These are phyloP conservation scores for Ridgeia piscesae DNA, from an alignment of 1,140 invertebrate genomes.

Conservation along the genomic window DNA sequence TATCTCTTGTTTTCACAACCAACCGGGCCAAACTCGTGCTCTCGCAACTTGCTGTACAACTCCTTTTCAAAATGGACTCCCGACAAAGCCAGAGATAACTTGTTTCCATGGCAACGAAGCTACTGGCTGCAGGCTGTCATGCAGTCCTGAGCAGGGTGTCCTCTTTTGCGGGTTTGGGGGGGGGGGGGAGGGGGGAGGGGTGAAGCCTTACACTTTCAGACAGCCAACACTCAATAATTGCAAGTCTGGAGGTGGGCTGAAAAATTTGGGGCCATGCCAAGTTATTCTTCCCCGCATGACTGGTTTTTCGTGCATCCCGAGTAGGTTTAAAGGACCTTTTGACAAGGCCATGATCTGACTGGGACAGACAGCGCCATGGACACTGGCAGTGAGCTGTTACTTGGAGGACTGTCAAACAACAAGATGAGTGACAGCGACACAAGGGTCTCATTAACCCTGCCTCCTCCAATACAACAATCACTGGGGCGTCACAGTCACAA, in stretches of 20 bases:
- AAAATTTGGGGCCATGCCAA: not conserved
- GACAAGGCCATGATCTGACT: not conserved
- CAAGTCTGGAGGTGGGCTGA: not conserved
- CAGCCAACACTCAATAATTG: conserved; percentile 1
- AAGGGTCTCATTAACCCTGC: not conserved
- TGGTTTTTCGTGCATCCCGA: not conserved
- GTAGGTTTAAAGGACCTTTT: not conserved
- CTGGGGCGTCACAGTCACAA: not conserved
- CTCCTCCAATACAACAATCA: not conserved
- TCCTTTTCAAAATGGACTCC: conserved; percentile 5
- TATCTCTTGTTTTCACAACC: not conserved
- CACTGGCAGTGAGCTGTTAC: not conserved
- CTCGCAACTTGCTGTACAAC: not conserved
- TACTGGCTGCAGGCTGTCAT: conserved; percentile 3
- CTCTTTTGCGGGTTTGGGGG: not conserved
- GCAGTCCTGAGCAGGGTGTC: conserved; percentile 2
- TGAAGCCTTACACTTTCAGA: not conserved
- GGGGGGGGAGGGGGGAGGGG: too few relatives aligned
- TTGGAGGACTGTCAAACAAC: not conserved
- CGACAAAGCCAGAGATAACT: not conserved
- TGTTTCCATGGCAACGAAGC: not conserved
- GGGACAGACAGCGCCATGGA: not conserved
- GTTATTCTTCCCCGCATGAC: not conserved
- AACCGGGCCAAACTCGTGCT: not conserved
- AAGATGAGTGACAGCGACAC: not conserved